Evolutionary conservation across 30 jellyfish, hydroid and myxozoan genomes (phyloP).

Genomic region (Mastigias papua): DNA sequence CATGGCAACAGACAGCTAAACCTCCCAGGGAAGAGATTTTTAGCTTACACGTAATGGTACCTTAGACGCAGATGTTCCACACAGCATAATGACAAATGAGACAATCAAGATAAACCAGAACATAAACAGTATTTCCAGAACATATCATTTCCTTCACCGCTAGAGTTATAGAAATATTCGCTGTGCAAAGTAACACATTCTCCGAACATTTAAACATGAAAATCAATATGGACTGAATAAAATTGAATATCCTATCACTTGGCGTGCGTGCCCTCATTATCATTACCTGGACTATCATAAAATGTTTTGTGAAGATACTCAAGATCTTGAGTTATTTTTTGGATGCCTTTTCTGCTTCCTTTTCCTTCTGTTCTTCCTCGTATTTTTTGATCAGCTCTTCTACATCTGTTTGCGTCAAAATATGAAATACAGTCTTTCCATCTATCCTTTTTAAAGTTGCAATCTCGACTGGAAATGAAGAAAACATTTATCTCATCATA

Average conservation of each 20-base stretch:
- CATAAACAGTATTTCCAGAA: too few relatives aligned
- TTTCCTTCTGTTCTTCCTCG: conserved; percentile 90
- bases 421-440: conserved; percentile 87
- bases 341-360: conserved; percentile 86
- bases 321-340: conserved; percentile 20
- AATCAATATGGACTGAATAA: not conserved
- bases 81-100: too few relatives aligned
- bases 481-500: not conserved
- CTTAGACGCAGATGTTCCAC: too few relatives aligned
- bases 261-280: not conserved
- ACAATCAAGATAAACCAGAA: not conserved
- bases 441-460: conserved; percentile 89
- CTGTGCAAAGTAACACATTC: not conserved
- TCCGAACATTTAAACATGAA: not conserved
- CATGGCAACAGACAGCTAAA: too few relatives aligned
- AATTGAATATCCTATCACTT: too few relatives aligned
- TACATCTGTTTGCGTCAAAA: conserved; percentile 85
- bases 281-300: not conserved
- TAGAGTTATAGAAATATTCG: not conserved
- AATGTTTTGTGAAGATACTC: not conserved
- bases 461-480: conserved; percentile 88
- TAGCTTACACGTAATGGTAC: too few relatives aligned
- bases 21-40: too few relatives aligned
- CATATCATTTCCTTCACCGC: not conserved
- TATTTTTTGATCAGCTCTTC: conserved; percentile 78